Percentiles rank a stretch among this genome's conserved stretches.
Evolutionary conservation across 2,797 vertebrate species (phyloP).

Genomic region (Rousettus madagascariensis): DNA sequence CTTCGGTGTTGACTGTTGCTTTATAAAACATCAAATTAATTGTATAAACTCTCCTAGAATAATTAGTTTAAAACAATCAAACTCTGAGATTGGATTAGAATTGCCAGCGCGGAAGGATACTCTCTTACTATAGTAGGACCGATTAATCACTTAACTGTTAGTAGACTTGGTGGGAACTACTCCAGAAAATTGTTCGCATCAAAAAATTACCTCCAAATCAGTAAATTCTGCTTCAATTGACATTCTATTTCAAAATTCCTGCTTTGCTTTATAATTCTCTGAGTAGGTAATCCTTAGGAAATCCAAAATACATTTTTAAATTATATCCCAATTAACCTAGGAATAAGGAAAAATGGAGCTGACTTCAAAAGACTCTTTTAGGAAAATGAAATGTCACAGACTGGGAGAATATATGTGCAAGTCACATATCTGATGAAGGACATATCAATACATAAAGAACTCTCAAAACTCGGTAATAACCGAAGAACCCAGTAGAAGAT

Average conservation of each 20-base stretch:
- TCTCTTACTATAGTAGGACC: not conserved
- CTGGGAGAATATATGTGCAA: not conserved
- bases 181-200: not conserved
- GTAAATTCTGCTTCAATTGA: not conserved
- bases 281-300: not conserved
- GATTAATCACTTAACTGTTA: not conserved
- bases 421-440: not conserved
- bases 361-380: not conserved
- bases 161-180: not conserved
- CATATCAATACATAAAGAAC: not conserved
- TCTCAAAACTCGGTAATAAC: not conserved
- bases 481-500: not conserved
- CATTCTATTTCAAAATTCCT: not conserved
- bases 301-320: not conserved
- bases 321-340: not conserved
- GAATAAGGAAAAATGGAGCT: not conserved
- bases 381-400: not conserved
- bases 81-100: not conserved
- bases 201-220: not conserved
- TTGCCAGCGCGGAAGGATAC: not conserved
- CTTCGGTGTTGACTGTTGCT: not conserved
- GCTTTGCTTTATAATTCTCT: not conserved
- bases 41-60: not conserved
- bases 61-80: constrained; percentile 16
- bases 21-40: not conserved